Base-by-base conservation (phyloP, 2,797 vertebrate species). In the Lutjanus argentimaculatus region DNA sequence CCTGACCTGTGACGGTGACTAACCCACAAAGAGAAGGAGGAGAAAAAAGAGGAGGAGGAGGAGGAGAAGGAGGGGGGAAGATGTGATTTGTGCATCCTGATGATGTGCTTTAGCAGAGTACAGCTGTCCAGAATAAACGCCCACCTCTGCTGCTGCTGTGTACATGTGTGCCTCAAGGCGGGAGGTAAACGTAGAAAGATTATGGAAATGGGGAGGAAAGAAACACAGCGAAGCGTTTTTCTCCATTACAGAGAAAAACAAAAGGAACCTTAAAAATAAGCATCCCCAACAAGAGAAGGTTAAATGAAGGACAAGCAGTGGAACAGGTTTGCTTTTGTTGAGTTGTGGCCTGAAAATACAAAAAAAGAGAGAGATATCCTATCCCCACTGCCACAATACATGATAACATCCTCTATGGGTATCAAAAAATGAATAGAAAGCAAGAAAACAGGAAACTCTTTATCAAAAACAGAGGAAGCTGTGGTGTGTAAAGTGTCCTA, bases 1-100 rank as follows among this genome's bases (percentile, higher is more conserved):
- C 57, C 49, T 81, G 82, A 87, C 75, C 74, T 78, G 79, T 48
- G 53, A 75, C 1, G n/a, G 63, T 36, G 42, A 82, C 61, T 77
- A 82, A 85, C 53, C 52, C 16, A 11, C n/a, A 15, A 64, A 12
- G 52, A 62, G 52, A 13, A 57, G 72, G n/a, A 67, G 15, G 48
- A 63, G 6, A 7, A 58, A 25, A 74, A 62, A 57, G n/a, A 45
- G 3, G 46, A 62, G 62, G 59, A 52, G 30, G 63, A 59, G 15
- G 49, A 46, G 49, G 42, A 5, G 10, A 19, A 40, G 36, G 40
- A 21, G 72, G 40, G 25, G 2, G 15, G 22, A 21, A 46, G 30
- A 82, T 66, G 70, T 14, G 48, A 64, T 74, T 69, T 64, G 73
- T 70, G 78, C 59, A 67, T 72, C 59, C 19, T 71, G 66, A 76